phyloP scores from a whole-genome alignment of 2,113 vertebrate species.

The Rhinopomastus cyanomelas region DNA sequence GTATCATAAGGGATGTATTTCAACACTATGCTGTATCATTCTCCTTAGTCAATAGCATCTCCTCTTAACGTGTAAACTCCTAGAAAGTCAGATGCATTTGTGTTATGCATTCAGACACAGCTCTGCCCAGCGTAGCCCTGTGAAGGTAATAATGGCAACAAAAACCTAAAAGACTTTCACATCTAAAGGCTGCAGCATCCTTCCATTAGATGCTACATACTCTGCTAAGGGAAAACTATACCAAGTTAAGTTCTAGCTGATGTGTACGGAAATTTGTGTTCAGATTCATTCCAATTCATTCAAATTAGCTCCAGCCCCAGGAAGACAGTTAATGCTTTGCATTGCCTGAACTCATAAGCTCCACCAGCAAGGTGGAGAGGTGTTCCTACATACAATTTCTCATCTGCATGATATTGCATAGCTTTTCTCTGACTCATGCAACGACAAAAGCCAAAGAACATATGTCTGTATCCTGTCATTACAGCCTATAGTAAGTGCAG shows the following conservation, averaged over 20 bases:
- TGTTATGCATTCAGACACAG: not conserved
- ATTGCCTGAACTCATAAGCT: not conserved
- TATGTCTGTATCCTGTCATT: not conserved
- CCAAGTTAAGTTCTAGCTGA: not conserved
- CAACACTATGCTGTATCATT: not conserved
- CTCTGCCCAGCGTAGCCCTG: not conserved
- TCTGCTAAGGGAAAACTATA: not conserved
- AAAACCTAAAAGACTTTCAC: not conserved
- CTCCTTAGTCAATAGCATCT: not conserved
- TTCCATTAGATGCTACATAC: not conserved
- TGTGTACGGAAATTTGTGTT: not conserved
- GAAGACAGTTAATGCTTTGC: not conserved
- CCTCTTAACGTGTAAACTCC: not conserved
- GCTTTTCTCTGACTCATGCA: not conserved
- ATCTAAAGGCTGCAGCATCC: not conserved
- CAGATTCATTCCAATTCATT: too few species aligned
- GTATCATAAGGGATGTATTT: not conserved
- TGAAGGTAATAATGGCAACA: not conserved
- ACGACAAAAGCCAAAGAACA: not conserved
- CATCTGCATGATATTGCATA: not conserved
- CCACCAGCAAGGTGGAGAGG: not conserved
- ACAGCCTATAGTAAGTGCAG: not conserved
- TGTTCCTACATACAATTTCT: not conserved
- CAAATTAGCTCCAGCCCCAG: not conserved
- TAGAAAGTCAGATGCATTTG: not conserved